A percentile compares a stretch with the other conserved stretches of the same genome.
These are phyloP conservation scores for Penaeus monodon DNA, from an alignment of 2,888 invertebrate species.

Conservation along the genomic window DNA sequence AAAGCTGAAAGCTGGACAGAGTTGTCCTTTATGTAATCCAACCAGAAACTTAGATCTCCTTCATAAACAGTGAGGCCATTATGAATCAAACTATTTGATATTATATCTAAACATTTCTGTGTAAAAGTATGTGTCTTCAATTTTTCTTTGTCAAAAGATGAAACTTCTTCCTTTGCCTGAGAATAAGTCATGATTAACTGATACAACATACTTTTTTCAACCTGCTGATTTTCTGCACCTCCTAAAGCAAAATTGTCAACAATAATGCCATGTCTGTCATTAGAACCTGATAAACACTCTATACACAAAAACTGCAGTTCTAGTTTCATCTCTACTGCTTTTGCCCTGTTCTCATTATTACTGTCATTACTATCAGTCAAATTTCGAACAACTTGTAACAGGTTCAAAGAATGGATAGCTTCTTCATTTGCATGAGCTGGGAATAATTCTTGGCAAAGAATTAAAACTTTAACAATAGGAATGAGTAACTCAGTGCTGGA, in stretches of 20 bases:
- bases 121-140: constrained; percentile 4
- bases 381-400: constrained; percentile 18
- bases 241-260: background rate
- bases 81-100: constrained; percentile 30
- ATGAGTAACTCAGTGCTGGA: background rate
- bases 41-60: constrained; percentile 42
- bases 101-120: constrained; percentile 28
- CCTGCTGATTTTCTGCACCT: background rate
- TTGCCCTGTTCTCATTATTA: background rate
- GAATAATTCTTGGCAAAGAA: constrained; percentile 21
- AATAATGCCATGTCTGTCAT: constrained; percentile 14
- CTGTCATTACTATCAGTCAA: background rate
- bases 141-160: background rate
- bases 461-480: constrained; percentile 28
- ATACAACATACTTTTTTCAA: constrained; percentile 32
- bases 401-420: constrained; percentile 23
- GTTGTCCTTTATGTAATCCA: constrained; percentile 24
- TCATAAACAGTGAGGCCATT: constrained; percentile 30
- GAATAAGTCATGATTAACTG: constrained; percentile 34
- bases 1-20: constrained; percentile 30
- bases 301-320: constrained; percentile 41
- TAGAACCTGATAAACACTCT: constrained; percentile 17
- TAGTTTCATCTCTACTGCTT: constrained; percentile 22
- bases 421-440: constrained; percentile 24
- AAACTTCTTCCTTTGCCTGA: constrained; percentile 11